Evolutionary conservation across 1,140 invertebrate species (phyloP).

Genomic region (Proctacanthus coquilletti): DNA sequence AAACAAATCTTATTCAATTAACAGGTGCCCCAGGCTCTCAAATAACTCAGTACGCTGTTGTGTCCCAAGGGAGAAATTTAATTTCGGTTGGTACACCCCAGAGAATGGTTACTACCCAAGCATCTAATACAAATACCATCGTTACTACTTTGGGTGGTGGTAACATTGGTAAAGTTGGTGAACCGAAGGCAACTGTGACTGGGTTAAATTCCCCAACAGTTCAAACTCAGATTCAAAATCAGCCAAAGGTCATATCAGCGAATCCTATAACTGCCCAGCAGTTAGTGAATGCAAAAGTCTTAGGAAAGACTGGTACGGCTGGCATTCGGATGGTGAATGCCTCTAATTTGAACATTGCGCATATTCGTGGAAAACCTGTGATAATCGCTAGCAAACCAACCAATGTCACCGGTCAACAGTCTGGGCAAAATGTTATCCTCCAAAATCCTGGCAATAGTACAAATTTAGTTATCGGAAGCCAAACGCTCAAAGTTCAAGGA

Average conservation of each 20-base stretch:
- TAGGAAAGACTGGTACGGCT: slow-evolving; percentile 10
- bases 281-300: slow-evolving; percentile 29
- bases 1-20: slow-evolving; percentile 19
- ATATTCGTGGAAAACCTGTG: slow-evolving; percentile 46
- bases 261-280: slow-evolving; percentile 15
- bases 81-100: slow-evolving; percentile 17
- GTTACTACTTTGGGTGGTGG: neutral
- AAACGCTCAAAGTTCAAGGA: slow-evolving; percentile 22
- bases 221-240: slow-evolving; percentile 20
- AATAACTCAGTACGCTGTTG: slow-evolving; percentile 31
- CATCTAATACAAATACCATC: slow-evolving; percentile 11
- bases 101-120: slow-evolving; percentile 15
- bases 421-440: slow-evolving; percentile 26
- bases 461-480: slow-evolving; percentile 27
- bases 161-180: slow-evolving; percentile 1
- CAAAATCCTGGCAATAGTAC: slow-evolving; percentile 7
- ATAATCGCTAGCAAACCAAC: slow-evolving; percentile 38
- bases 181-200: neutral
- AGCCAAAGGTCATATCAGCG: slow-evolving; percentile 3
- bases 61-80: slow-evolving; percentile 29
- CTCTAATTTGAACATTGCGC: slow-evolving; percentile 34
- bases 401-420: slow-evolving; percentile 26
- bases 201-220: neutral
- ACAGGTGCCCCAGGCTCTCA: slow-evolving; percentile 16
- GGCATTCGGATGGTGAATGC: slow-evolving; percentile 36